Percentiles rank a stretch among this genome's conserved stretches.
Evolutionary conservation across 1,140 invertebrate species (phyloP).

Genomic region (Cataglyphis hispanica): DNA sequence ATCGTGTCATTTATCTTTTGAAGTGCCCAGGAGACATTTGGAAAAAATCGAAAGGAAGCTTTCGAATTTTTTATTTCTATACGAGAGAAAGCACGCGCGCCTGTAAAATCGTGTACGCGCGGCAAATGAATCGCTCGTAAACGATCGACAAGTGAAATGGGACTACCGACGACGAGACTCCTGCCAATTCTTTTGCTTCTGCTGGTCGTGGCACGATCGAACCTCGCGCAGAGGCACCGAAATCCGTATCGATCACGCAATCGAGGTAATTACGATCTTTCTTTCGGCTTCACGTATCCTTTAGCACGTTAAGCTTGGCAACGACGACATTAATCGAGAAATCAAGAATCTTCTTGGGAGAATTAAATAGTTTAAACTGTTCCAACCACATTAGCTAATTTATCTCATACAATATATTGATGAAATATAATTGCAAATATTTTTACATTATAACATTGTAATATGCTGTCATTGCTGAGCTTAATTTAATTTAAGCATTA

Average conservation of each 20-base stretch:
- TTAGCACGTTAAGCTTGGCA: constrained; percentile 11
- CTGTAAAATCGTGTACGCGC: constrained; percentile 32
- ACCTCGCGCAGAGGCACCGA: constrained; percentile 71
- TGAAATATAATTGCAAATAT: constrained; percentile 20
- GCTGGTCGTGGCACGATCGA: constrained; percentile 69
- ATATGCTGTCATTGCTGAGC: constrained; percentile 41
- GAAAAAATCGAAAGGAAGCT: not conserved
- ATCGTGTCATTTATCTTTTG: not conserved
- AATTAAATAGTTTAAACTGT: not conserved
- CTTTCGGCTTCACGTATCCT: constrained; percentile 9
- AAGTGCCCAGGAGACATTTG: not conserved
- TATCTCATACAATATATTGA: not conserved
- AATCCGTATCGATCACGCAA: constrained; percentile 50
- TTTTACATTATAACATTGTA: not conserved
- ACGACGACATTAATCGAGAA: not conserved
- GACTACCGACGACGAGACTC: constrained; percentile 65
- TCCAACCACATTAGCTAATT: not conserved
- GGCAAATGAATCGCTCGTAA: constrained; percentile 75
- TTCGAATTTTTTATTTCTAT: constrained; percentile 2
- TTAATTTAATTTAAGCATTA: constrained; percentile 34
- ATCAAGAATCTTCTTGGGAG: not conserved
- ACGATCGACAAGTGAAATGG: constrained; percentile 68
- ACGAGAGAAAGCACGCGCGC: constrained; percentile 9
- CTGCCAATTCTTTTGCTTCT: constrained; percentile 73
- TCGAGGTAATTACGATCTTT: constrained; percentile 75